phyloP scores from a whole-genome alignment of 2,888 invertebrate species.

The Sipha maydis region DNA sequence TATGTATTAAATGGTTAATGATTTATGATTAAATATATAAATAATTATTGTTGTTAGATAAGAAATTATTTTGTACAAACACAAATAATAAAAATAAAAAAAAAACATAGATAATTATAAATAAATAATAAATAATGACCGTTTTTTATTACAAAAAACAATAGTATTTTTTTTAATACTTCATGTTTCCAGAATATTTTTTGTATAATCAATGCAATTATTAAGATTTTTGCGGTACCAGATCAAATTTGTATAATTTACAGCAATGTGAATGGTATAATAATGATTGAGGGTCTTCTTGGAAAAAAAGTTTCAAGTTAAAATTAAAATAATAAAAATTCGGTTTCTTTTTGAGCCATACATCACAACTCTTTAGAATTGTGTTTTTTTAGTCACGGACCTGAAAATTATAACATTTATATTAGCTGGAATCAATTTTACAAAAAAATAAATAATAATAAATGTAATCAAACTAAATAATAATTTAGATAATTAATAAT shows the following conservation, averaged over 20 bases:
- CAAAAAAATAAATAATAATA: background rate
- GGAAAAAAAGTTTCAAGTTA: slow-evolving; percentile 26
- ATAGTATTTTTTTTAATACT: slow-evolving; percentile 24
- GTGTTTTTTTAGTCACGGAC: slow-evolving; percentile 36
- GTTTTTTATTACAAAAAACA: slow-evolving; percentile 12
- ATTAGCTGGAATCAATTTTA: background rate
- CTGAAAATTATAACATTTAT: slow-evolving; percentile 25
- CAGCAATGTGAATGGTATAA: background rate
- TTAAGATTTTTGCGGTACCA: background rate
- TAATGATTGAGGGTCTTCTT: background rate
- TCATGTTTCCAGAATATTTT: slow-evolving; percentile 15
- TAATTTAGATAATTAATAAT: background rate
- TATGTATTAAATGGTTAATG: slow-evolving; percentile 55
- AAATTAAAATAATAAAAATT: slow-evolving; percentile 53
- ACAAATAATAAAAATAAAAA: slow-evolving; percentile 39
- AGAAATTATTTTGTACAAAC: slow-evolving; percentile 58
- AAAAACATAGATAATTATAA: slow-evolving; percentile 56
- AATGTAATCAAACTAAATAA: background rate
- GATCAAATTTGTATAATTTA: slow-evolving; percentile 12
- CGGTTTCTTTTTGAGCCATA: slow-evolving; percentile 57
- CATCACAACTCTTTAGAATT: slow-evolving; percentile 27
- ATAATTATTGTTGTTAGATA: slow-evolving; percentile 57
- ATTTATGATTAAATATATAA: slow-evolving; percentile 56
- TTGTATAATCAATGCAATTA: background rate
- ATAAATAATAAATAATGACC: slow-evolving; percentile 60